Conservation (phyloP, 2,888 invertebrate species). For the Branchellion lobata region DNA sequence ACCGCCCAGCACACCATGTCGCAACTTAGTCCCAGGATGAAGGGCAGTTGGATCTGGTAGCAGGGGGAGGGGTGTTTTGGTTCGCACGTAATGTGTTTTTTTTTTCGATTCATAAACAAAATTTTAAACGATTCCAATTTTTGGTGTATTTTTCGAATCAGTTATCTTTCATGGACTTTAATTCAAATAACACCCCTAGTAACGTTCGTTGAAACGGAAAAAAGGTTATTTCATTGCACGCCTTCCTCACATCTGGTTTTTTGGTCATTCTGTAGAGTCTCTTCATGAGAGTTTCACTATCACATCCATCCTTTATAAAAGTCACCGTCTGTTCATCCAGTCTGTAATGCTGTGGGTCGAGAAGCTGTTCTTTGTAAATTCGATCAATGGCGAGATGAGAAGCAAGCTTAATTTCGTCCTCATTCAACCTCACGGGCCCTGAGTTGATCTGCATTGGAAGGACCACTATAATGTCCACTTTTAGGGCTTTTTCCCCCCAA, state of each 20-base stretch:
- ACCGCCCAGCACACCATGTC: constrained; percentile 27
- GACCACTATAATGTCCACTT: too few species aligned
- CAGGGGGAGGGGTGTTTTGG: neutral
- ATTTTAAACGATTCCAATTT: too few species aligned
- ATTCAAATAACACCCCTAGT: too few species aligned
- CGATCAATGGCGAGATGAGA: neutral
- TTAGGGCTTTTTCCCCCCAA: too few species aligned
- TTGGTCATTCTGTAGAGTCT: neutral
- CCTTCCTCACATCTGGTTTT: too few species aligned
- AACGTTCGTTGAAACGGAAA: too few species aligned
- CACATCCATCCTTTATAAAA: neutral
- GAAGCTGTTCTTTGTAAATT: neutral
- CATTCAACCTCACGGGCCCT: neutral
- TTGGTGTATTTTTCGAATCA: too few species aligned
- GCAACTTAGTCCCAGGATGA: constrained; percentile 22
- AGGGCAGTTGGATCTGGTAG: neutral
- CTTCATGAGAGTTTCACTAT: neutral
- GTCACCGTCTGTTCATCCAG: constrained; percentile 3
- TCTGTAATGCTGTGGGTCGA: neutral
- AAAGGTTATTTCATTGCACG: too few species aligned
- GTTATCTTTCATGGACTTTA: too few species aligned
- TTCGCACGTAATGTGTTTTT: too few species aligned
- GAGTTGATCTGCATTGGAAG: too few species aligned
- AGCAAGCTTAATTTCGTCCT: constrained; percentile 18
- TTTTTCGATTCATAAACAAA: too few species aligned